These are phyloP conservation scores for Gymnorhina tibicen DNA, from an alignment of 2,113 vertebrate species.

Conservation along the genomic window DNA sequence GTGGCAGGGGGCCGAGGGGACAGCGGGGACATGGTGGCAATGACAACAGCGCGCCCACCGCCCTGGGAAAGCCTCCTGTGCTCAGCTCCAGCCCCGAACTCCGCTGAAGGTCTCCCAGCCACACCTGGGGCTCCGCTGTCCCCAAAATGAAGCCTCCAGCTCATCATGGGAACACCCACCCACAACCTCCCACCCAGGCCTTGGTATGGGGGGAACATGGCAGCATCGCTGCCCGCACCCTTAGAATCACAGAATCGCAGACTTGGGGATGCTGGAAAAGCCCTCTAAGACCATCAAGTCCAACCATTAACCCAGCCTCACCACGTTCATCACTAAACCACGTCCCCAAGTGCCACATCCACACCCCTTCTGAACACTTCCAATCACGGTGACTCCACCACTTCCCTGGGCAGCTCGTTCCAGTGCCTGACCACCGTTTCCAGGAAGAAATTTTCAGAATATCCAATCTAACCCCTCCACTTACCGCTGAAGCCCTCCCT, in stretches of 20 bases:
- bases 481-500: slow-evolving; percentile 87
- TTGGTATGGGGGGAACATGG: accelerated
- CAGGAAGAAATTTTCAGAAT: background rate
- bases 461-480: background rate
- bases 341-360: background rate
- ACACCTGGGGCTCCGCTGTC: background rate
- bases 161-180: background rate
- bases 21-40: accelerated
- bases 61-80: background rate
- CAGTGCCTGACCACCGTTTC: background rate
- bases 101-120: background rate
- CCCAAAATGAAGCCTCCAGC: background rate
- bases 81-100: background rate
- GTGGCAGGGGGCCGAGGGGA: background rate
- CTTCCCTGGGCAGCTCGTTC: background rate
- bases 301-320: background rate
- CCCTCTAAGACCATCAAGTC: background rate
- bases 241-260: slow-evolving; percentile 25
- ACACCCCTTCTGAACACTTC: background rate
- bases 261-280: background rate
- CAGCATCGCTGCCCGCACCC: background rate
- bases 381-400: background rate
- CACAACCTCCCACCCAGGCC: background rate
- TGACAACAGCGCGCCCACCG: background rate
- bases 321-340: background rate